phyloP scores from a whole-genome alignment of 1,140 invertebrate genomes.

The Temnothorax curvispinosus region DNA sequence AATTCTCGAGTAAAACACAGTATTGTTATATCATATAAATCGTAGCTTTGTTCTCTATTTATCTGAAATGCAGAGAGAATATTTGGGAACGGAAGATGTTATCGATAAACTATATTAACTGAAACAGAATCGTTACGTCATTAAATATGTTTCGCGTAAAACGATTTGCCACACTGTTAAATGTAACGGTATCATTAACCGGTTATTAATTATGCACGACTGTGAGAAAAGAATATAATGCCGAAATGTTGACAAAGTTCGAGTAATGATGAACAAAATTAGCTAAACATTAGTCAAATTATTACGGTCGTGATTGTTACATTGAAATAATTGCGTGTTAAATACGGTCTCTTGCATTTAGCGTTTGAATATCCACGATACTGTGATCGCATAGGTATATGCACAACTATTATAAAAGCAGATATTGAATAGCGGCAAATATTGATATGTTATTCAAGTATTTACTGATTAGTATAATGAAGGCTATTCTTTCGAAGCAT shows the following conservation, averaged over 20 bases:
- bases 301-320: constrained; percentile 1
- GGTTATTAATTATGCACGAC: constrained; percentile 27
- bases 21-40: constrained; percentile 33
- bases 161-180: background rate
- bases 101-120: constrained; percentile 57
- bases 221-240: constrained; percentile 37
- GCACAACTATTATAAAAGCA: constrained; percentile 10
- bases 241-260: constrained; percentile 16
- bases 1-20: constrained; percentile 36
- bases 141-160: constrained; percentile 59
- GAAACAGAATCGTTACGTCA: constrained; percentile 71
- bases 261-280: constrained; percentile 45
- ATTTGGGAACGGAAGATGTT: constrained; percentile 27
- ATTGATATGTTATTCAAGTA: background rate
- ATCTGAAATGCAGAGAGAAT: constrained; percentile 2
- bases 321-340: constrained; percentile 30
- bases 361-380: background rate
- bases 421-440: constrained; percentile 52
- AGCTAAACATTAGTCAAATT: constrained; percentile 28
- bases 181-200: background rate
- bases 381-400: background rate
- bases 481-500: background rate
- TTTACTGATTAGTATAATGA: background rate
- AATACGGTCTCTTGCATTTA: constrained; percentile 2
- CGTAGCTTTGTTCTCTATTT: constrained; percentile 37